Percentiles rank a stretch among this genome's conserved stretches.
Evolutionary conservation across 2,888 invertebrate genomes (phyloP).

Genomic region (Ligdia adustata): DNA sequence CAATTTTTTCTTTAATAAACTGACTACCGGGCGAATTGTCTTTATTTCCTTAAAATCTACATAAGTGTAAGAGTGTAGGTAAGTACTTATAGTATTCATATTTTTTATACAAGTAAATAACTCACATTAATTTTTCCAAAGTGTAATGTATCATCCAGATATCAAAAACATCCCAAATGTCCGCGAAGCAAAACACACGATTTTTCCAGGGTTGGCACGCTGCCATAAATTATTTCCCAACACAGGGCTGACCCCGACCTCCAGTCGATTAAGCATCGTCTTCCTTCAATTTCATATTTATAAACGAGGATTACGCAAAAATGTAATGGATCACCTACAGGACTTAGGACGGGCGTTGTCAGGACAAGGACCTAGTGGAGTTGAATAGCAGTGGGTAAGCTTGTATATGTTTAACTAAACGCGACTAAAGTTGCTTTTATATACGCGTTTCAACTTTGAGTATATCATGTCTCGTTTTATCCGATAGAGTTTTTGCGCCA

Average conservation of each 20-base stretch:
- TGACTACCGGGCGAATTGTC: too few species aligned
- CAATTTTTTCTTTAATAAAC: too few species aligned
- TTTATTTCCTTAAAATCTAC: too few species aligned
- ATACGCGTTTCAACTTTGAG: too few species aligned
- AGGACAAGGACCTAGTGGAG: constrained; percentile 25
- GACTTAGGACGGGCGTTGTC: constrained; percentile 67
- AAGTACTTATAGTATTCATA: too few species aligned
- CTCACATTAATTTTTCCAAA: neutral
- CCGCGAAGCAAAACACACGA: constrained; percentile 39
- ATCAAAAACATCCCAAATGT: constrained; percentile 19
- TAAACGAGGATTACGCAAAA: constrained; percentile 84
- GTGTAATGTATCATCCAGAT: constrained; percentile 14
- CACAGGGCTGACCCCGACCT: constrained; percentile 78
- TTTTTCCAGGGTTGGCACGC: constrained; percentile 53
- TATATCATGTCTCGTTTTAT: too few species aligned
- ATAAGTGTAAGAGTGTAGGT: too few species aligned
- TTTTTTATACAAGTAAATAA: too few species aligned
- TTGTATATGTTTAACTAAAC: too few species aligned
- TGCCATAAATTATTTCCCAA: constrained; percentile 70
- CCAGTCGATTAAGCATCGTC: constrained; percentile 83
- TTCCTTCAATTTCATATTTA: constrained; percentile 84
- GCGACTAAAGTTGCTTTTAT: neutral
- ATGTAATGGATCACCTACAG: constrained; percentile 83
- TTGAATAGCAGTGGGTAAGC: constrained; percentile 1
- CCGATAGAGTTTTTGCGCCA: too few species aligned